Evolutionary conservation across 2,113 vertebrate genomes (phyloP).

Genomic region (Perca schrenkii): DNA sequence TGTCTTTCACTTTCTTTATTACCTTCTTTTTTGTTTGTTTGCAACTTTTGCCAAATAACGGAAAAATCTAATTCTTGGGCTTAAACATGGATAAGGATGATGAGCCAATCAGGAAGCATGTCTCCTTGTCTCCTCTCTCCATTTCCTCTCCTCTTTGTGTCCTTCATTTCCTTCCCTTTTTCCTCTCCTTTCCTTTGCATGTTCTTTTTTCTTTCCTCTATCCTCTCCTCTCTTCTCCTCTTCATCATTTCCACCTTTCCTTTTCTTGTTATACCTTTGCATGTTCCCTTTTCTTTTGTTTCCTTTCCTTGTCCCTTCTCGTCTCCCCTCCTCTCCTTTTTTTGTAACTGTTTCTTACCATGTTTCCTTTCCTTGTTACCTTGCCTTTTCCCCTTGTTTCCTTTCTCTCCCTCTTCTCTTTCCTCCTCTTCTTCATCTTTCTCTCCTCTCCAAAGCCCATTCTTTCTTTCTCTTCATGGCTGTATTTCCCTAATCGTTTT

Average conservation of each 20-base stretch:
- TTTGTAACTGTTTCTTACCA: no score
- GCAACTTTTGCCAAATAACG: no score
- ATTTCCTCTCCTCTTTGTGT: background rate
- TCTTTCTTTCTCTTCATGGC: conserved; percentile 50
- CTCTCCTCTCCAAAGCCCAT: conserved; percentile 36
- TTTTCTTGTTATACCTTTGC: no score
- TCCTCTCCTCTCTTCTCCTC: no score
- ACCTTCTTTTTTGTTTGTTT: background rate
- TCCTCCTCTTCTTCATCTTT: conserved; percentile 14
- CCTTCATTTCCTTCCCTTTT: background rate
- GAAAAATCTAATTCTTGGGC: no score
- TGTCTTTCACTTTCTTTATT: background rate
- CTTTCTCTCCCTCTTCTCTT: background rate
- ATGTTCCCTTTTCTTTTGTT: no score
- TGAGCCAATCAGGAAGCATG: background rate
- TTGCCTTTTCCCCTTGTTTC: background rate
- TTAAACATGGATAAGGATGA: background rate
- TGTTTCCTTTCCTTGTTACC: background rate
- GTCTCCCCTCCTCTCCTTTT: no score
- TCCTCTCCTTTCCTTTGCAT: background rate
- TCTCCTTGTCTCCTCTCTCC: background rate
- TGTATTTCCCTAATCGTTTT: conserved; percentile 71
- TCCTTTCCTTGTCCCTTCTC: background rate
- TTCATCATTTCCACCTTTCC: no score
- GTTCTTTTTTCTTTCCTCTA: no score